Evolutionary conservation across 2,888 invertebrate genomes (phyloP), one percentile per base, ranked within the genome.

Genomic region (Heteropelma amictum): DNA sequence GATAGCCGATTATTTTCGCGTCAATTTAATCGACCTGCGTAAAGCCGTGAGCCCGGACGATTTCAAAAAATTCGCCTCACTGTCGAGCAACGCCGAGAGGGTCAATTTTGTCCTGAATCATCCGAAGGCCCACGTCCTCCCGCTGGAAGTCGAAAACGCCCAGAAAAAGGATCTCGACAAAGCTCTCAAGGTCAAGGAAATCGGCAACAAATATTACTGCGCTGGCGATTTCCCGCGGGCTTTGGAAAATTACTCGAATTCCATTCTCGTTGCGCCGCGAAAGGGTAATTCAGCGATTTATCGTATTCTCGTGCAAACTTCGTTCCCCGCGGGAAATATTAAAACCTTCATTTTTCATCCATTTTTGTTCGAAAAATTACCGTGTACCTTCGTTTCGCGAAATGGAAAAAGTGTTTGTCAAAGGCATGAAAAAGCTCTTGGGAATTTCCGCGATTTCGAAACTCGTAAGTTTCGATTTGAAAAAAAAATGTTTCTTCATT

Each of bases 151-250:
- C 87, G 84, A 89, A 83, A 85, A 89, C 76, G 84, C 90, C 87
- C 87, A 89, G 87, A 89, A 89, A 72, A 94, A 95, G 88, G 91
- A 91, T 86, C 85, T 90, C 5, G 90, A 91, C 68, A 90, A 90
- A 82, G 93, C 95, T 6, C 89, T 91, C n/a, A 89, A 90, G 73
- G 89, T 93, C 33, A 96, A 96, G 89, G 91, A 93, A 80, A 91
- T 92, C 71, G 96, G 95, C 2, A 96, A 95, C 84, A 90, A 91
- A 73, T 92, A 92, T 3, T 96, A 96, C 81, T 93, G 93, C 79
- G 92, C 92, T 80, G 94, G 93, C 61, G 92, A 95, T 79, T 95
- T 93, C 91, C 85, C 88, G 28, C 92, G 91, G 80, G 95, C 96
- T 1, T 89, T 95, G 85, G 90, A 92, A 30, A 87, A 92, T 45